phyloP scores from a whole-genome alignment of 2,888 invertebrate species.

The Diaperis boleti region DNA sequence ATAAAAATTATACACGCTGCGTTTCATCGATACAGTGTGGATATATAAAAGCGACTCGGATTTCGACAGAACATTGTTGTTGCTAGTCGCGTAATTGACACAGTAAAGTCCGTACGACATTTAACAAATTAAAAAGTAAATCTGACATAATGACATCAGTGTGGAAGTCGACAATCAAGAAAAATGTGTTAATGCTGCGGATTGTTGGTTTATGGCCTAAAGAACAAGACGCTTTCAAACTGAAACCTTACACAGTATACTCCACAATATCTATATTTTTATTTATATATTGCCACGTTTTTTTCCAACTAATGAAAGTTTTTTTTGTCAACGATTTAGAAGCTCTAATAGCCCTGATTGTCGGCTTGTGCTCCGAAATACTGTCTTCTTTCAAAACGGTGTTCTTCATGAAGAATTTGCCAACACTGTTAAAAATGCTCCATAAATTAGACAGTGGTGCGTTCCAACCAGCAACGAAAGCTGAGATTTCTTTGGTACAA shows the following conservation, averaged over 20 bases:
- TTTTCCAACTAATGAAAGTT: background rate
- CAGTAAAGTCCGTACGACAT: no score
- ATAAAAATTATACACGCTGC: no score
- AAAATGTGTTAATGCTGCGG: background rate
- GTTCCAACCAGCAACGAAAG: constrained; percentile 8
- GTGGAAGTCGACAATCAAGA: background rate
- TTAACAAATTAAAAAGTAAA: no score
- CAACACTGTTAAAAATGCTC: background rate
- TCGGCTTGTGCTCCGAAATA: background rate
- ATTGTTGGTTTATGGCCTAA: constrained; percentile 16
- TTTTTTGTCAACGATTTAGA: constrained; percentile 6
- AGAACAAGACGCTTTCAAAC: background rate
- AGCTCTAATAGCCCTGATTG: background rate
- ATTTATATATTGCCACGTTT: background rate
- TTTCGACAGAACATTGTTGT: no score
- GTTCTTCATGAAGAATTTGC: background rate
- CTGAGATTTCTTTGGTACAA: background rate
- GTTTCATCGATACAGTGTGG: no score
- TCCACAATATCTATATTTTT: background rate
- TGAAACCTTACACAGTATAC: constrained; percentile 7
- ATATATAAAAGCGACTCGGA: no score
- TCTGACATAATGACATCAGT: background rate
- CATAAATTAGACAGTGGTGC: background rate
- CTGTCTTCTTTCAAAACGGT: background rate
- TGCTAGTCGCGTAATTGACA: no score